Conservation (phyloP, 2,888 invertebrate species). For the Merodon equestris region DNA sequence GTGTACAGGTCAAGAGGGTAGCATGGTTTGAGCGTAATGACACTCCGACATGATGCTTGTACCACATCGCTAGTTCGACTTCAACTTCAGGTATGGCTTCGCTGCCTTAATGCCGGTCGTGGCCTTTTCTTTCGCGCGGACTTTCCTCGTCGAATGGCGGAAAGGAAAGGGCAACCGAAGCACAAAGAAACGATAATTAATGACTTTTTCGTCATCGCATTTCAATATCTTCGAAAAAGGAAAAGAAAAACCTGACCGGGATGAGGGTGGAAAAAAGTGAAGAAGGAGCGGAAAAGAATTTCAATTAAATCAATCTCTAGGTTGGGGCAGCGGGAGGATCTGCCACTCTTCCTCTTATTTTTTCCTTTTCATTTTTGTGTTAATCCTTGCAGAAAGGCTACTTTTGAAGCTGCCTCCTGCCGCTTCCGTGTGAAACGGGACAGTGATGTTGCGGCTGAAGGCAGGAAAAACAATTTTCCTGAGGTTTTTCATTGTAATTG, state of each 20-base stretch:
- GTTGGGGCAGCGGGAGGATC: conserved; percentile 3
- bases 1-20: no score
- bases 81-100: conserved; percentile 1
- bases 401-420: neutral
- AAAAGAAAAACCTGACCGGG: neutral
- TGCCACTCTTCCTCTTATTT: conserved; percentile 6
- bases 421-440: neutral
- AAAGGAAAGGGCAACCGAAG: conserved; percentile 4
- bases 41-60: conserved; percentile 58
- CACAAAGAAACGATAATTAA: conserved; percentile 61
- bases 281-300: conserved; percentile 52
- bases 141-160: neutral
- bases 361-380: conserved; percentile 9
- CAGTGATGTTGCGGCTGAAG: no score
- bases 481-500: conserved; percentile 63
- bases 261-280: no score
- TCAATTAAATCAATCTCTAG: conserved; percentile 65
- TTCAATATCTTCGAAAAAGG: conserved; percentile 52
- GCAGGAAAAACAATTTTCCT: conserved; percentile 50
- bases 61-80: conserved; percentile 35
- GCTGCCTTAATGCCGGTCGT: conserved; percentile 13
- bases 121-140: neutral
- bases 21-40: conserved; percentile 32
- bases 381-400: conserved; percentile 13
- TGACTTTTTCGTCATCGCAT: conserved; percentile 66